Evolutionary conservation across 1,140 invertebrate species (phyloP).

Genomic region (Conus betulinus): DNA sequence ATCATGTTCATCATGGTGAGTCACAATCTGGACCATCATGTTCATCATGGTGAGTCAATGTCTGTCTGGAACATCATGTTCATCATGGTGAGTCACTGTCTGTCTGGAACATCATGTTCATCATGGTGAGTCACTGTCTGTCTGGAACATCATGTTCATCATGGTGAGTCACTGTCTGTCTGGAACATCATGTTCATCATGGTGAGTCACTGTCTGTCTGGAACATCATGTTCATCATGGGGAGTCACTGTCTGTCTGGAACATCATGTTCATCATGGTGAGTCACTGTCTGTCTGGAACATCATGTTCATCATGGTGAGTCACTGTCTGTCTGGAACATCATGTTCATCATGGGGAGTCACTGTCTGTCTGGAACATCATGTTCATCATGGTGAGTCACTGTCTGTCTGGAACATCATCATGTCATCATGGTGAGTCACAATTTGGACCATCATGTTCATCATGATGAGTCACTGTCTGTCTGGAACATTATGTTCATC

Average conservation of each 20-base stretch:
- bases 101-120: constrained; percentile 1
- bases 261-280: neutral
- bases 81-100: neutral
- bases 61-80: neutral
- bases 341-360: neutral
- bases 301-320: neutral
- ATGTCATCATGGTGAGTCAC: too few species aligned
- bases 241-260: neutral
- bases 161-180: neutral
- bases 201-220: neutral
- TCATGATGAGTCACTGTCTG: neutral
- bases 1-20: neutral
- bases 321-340: neutral
- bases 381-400: neutral
- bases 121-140: constrained; percentile 45
- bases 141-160: neutral
- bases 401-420: neutral
- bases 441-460: neutral
- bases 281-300: neutral
- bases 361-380: neutral
- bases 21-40: constrained; percentile 61
- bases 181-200: neutral
- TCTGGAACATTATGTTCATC: too few species aligned
- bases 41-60: neutral
- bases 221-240: constrained; percentile 15